Base-by-base conservation (phyloP, 2,113 vertebrate genomes). In the human region DNA sequence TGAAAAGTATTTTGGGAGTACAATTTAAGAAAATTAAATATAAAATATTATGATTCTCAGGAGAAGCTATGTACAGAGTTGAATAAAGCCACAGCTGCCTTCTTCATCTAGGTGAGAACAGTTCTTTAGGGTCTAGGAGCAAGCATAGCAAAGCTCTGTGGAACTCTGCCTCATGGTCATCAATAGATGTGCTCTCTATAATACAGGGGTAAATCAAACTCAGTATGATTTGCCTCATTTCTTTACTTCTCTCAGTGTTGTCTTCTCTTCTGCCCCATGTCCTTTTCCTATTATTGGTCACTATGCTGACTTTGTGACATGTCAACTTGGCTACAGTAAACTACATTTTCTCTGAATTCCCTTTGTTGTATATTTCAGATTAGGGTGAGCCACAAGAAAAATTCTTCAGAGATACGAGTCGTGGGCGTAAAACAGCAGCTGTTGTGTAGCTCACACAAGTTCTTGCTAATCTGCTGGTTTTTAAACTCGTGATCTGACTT, bases 11-110 rank as follows among this genome's bases (percentile, higher is more conserved):
- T 73, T 78, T 30, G 20, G 55, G 17, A 82, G 8, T 4, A 73
- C 6, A 43, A 85, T 80, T 91, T 92, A 78, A 68, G 68, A 92
- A 96, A 94, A 79, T 90, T 40, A 95, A 87, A 83, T 92, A 35
- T 8, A 50, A n/a, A 83, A 17, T 35, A 86, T 93, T 89, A 79
- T 66, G 59, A 92, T 57, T 17, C 5, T 25, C 61, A 70, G 73
- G 43, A 84, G 38, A 64, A 90, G 12, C n/a, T 35, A 48, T 48
- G n/a, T 50, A 43, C 5, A 50, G 20, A 89, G 20, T 45, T 45
- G 75, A 86, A 82, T 57, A 64, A 82, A 35, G 1, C n/a, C 79
- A 66, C 1, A 68, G 9, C 17, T 66, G 11, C 17, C 6, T 86
- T 72, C 68, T 40, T 95, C n/a, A 52, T 27, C 70, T 22, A 20